Base-by-base conservation (phyloP, 2,797 vertebrate species). In the Microctenopoma lineatum region DNA sequence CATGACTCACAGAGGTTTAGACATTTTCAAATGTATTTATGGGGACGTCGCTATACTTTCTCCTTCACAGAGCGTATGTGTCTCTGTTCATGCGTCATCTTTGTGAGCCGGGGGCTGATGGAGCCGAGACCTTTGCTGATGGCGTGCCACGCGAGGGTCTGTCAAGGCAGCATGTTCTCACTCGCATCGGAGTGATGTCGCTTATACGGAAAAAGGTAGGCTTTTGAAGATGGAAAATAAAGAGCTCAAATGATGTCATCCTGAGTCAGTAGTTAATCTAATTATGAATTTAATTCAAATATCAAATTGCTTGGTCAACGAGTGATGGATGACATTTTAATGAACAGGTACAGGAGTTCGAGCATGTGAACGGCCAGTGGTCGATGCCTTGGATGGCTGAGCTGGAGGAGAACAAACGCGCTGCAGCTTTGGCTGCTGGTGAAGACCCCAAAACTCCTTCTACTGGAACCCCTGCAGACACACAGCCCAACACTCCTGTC, bases 31-130 rank as follows among this genome's bases (percentile, higher is more conserved):
- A 44, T 75, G 8, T 70, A 13, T 69, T 41, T 51, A 7, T 7
- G 2, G 1, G 12, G 3, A 18, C 8, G 26, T 58, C n/a, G 1
- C 9, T 55, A 36, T 15, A 52, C 26, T 15, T 18, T 73, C 18
- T 54, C 25, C 56, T 47, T 54, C 7, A 12, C 81, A 99, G 97
- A 91, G 98, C 98, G 13, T 99, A 99, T 0, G 98, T 99, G 48
- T 99, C 97, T 0, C 93, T 99, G 14, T 99, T 99, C 84, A 99
- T 99, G 98, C 94, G 98, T 56, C 98, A 99, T 83, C 94, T 99
- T 45, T 99, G 98, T 90, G 98, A 99, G 73, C 98, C 98, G 0
- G 97, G 98, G 36, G 98, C 98, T 4, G 98, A 99, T 26, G 98
- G 98, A n/a, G 98, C 98, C 0, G 98, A 99, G 87, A 98, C 97